Evolutionary conservation across 2,113 vertebrate genomes (phyloP).

Genomic region (Indicator indicator): DNA sequence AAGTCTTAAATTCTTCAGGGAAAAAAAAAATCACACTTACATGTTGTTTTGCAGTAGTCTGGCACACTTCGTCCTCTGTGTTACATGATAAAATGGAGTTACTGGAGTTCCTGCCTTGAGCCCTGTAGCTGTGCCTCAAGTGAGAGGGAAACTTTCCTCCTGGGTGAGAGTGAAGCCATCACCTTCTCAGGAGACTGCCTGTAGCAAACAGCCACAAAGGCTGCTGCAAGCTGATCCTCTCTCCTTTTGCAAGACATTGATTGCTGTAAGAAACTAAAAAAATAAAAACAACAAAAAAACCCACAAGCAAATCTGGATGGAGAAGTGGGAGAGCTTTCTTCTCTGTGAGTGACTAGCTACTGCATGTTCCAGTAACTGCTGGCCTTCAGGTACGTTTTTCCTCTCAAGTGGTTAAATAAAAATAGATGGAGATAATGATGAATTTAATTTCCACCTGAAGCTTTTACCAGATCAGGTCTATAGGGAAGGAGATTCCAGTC

Average conservation of each 20-base stretch:
- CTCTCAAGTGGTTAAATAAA: background rate
- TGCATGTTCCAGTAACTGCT: background rate
- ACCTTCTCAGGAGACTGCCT: background rate
- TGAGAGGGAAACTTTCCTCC: background rate
- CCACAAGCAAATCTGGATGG: background rate
- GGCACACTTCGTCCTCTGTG: background rate
- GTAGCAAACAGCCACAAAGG: rapidly evolving
- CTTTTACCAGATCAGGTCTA: background rate
- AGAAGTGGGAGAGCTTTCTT: background rate
- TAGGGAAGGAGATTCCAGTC: background rate
- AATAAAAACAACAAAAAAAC: background rate
- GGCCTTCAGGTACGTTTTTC: background rate
- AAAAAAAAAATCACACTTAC: background rate
- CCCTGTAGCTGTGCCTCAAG: background rate
- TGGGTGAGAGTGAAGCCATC: background rate
- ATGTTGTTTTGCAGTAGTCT: background rate
- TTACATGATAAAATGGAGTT: background rate
- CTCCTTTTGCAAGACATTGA: background rate
- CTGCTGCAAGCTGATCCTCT: background rate
- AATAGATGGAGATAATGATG: background rate
- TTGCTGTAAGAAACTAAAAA: background rate
- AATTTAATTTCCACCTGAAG: conserved; percentile 26
- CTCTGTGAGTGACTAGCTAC: background rate
- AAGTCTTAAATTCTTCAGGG: background rate
- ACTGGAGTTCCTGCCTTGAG: background rate